Conservation (phyloP, 1,140 invertebrate genomes). For the Phenacoccus solenopsis region DNA sequence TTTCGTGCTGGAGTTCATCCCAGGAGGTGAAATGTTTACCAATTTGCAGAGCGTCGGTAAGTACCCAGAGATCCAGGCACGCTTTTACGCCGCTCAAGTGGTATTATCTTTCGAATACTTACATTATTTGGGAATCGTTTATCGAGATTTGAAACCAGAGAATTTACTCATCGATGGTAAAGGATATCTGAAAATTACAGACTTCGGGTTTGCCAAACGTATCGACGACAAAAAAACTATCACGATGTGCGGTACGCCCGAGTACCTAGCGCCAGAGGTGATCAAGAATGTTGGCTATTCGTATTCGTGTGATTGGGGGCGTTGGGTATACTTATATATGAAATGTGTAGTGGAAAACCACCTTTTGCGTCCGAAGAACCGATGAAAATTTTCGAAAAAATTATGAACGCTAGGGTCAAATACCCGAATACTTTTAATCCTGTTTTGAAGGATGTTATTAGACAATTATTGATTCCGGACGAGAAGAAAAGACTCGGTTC, state of each 20-base stretch:
- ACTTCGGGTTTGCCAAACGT: constrained; percentile 95
- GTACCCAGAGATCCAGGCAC: constrained; percentile 62
- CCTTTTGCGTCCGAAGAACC: constrained; percentile 51
- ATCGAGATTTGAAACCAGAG: constrained; percentile 77
- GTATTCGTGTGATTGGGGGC: constrained; percentile 86
- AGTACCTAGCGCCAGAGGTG: constrained; percentile 85
- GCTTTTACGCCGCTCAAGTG: constrained; percentile 89
- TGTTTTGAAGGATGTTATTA: constrained; percentile 74
- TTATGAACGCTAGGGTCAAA: constrained; percentile 62
- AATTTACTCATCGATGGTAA: constrained; percentile 82
- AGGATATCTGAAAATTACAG: constrained; percentile 91
- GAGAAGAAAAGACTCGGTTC: constrained; percentile 32
- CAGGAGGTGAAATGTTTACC: constrained; percentile 72
- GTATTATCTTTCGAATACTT: constrained; percentile 87
- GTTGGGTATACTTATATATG: constrained; percentile 80
- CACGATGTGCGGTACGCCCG: constrained; percentile 93
- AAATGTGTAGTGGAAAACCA: constrained; percentile 62
- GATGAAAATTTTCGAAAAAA: constrained; percentile 85
- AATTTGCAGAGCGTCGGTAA: constrained; percentile 38
- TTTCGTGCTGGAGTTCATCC: constrained; percentile 65
- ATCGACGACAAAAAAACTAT: constrained; percentile 83
- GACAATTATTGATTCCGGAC: constrained; percentile 73
- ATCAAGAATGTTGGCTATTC: constrained; percentile 85
- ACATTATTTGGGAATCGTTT: constrained; percentile 74
- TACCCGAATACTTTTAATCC: constrained; percentile 50